phyloP scores from a whole-genome alignment of 2,113 vertebrate genomes.

The Ictidomys tridecemlineatus region DNA sequence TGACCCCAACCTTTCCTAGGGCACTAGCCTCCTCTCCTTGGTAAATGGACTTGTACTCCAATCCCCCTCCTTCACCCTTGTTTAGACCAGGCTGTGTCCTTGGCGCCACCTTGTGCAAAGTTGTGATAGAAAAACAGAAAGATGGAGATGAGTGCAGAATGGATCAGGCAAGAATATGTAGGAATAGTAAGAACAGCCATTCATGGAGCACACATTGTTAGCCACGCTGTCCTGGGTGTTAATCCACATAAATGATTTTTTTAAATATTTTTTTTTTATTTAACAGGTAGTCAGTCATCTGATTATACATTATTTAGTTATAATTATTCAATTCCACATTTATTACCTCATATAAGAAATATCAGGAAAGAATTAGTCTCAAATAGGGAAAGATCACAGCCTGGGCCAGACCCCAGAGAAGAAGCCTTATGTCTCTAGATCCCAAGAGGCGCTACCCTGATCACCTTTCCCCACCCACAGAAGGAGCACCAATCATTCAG shows the following conservation, averaged over 20 bases:
- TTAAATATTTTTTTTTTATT: background rate
- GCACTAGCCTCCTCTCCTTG: background rate
- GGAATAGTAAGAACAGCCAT: background rate
- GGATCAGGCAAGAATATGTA: background rate
- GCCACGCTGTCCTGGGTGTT: background rate
- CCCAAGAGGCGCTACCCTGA: background rate
- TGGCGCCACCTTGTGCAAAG: constrained; percentile 58
- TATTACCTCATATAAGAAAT: constrained; percentile 47
- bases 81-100: background rate
- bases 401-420: background rate
- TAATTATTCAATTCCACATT: background rate
- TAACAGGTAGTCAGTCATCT: background rate
- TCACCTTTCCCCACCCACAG: constrained; percentile 80
- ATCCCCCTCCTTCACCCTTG: background rate
- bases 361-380: constrained; percentile 39
- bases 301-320: constrained; percentile 32
- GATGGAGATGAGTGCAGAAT: background rate
- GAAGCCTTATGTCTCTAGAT: background rate
- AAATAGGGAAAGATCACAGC: background rate
- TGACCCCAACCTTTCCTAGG: background rate
- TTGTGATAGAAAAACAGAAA: background rate
- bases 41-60: background rate
- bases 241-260: background rate
- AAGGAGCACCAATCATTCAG: constrained; percentile 88
- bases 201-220: background rate